Evolutionary conservation across 2,797 vertebrate species (phyloP).

Genomic region (Alcedo quadribrachys): DNA sequence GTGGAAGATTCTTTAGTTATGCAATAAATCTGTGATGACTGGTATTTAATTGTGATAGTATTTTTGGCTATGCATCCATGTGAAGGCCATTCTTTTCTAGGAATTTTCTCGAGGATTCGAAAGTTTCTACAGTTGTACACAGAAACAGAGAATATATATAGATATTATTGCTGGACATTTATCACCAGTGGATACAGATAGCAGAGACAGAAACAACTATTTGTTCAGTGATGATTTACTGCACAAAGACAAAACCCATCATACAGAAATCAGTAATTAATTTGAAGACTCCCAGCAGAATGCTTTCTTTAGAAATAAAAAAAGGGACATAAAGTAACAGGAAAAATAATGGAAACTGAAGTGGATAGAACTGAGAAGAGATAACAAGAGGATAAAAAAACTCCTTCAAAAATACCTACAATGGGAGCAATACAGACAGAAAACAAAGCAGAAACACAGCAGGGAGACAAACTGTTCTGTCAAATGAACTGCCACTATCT

Average conservation of each 20-base stretch:
- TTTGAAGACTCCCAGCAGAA: neutral
- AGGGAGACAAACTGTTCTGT: neutral
- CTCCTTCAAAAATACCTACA: neutral
- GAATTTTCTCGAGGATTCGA: neutral
- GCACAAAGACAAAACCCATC: neutral
- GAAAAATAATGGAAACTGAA: neutral
- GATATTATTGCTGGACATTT: neutral
- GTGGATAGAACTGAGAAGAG: neutral
- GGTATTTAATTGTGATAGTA: neutral
- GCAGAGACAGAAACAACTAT: neutral
- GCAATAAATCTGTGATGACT: conserved; percentile 42
- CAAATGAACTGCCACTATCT: neutral
- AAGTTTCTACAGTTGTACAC: neutral
- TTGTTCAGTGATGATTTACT: neutral
- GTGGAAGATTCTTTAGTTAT: neutral
- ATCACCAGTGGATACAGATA: neutral
- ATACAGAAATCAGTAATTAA: neutral
- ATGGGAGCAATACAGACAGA: neutral
- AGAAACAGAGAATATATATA: neutral
- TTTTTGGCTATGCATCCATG: neutral
- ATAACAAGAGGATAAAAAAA: neutral
- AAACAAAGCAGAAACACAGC: neutral
- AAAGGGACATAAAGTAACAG: neutral
- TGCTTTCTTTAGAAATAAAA: neutral
- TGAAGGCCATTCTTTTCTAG: neutral